A percentile compares a stretch with the other conserved stretches of the same genome.
Conservation (phyloP, 2,888 invertebrate genomes). For the Bellardia bayeri region DNA sequence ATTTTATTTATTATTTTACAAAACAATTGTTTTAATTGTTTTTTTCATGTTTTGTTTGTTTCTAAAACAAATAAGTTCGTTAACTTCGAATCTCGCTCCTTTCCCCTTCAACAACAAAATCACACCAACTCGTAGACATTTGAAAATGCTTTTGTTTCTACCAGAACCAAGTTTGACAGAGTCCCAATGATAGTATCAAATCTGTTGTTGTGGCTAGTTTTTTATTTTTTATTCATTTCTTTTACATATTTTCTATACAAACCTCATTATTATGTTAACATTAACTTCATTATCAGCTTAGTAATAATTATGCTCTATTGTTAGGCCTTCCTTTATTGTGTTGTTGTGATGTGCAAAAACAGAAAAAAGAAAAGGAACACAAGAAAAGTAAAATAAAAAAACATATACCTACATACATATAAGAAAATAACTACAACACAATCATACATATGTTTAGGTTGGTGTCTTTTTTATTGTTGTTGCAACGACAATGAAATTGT, state of each 20-base stretch:
- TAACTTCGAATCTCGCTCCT: neutral
- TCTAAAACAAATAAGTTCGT: neutral
- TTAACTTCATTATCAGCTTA: neutral
- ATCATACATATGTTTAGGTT: neutral
- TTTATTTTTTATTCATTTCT: neutral
- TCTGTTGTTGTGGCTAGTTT: neutral
- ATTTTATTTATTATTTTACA: too few species aligned
- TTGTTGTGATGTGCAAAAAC: neutral
- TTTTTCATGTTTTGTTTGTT: neutral
- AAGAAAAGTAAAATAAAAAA: neutral
- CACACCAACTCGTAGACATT: neutral
- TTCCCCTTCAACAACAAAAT: neutral
- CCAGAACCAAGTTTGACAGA: neutral
- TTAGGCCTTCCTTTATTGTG: neutral
- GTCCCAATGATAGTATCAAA: neutral
- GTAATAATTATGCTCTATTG: neutral
- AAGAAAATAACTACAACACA: neutral
- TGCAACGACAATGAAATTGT: slow-evolving; percentile 23
- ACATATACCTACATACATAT: too few species aligned
- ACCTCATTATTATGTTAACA: neutral
- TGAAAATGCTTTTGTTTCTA: slow-evolving; percentile 1
- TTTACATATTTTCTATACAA: neutral
- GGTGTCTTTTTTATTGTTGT: neutral
- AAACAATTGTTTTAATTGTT: too few species aligned
- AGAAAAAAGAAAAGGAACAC: neutral